These are phyloP conservation scores for Cosmia pyralina DNA, from an alignment of 2,888 invertebrate genomes.

Conservation along the genomic window DNA sequence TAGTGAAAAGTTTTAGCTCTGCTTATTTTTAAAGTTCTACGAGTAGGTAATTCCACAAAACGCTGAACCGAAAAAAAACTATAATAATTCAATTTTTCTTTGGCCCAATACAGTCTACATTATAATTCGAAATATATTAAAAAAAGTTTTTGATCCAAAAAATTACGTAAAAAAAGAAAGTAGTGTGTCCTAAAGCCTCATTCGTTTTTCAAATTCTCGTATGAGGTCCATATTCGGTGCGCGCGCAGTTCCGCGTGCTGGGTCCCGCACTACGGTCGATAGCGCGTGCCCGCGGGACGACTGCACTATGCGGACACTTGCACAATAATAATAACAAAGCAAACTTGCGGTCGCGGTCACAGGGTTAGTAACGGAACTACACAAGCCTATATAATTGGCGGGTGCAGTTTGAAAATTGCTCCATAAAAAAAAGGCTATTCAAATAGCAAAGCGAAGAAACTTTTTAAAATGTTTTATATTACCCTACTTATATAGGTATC, in stretches of 20 bases:
- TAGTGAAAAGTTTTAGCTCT: too few species aligned
- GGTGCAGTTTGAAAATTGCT: background rate
- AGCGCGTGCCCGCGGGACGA: slow-evolving; percentile 70
- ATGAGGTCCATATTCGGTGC: slow-evolving; percentile 51
- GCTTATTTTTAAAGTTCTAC: background rate
- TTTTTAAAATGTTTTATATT: background rate
- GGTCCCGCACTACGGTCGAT: slow-evolving; percentile 77
- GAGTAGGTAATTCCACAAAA: background rate
- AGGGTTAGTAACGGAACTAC: slow-evolving; percentile 32
- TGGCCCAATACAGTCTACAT: background rate
- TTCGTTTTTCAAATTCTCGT: slow-evolving; percentile 41
- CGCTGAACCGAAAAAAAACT: background rate
- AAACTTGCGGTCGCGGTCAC: slow-evolving; percentile 21
- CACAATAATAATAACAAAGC: slow-evolving; percentile 63
- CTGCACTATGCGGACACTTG: slow-evolving; percentile 65
- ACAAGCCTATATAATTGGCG: background rate
- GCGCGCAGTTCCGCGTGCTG: slow-evolving; percentile 67
- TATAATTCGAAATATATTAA: fast-evolving
- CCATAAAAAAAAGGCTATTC: background rate
- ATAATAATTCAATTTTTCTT: background rate
- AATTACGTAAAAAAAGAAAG: background rate
- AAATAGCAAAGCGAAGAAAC: background rate
- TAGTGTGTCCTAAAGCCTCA: background rate
- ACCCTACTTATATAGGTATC: background rate
- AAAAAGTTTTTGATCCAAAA: background rate